These are phyloP conservation scores for Cheirogaleus medius DNA, from an alignment of 2,113 vertebrate genomes.

Conservation along the genomic window DNA sequence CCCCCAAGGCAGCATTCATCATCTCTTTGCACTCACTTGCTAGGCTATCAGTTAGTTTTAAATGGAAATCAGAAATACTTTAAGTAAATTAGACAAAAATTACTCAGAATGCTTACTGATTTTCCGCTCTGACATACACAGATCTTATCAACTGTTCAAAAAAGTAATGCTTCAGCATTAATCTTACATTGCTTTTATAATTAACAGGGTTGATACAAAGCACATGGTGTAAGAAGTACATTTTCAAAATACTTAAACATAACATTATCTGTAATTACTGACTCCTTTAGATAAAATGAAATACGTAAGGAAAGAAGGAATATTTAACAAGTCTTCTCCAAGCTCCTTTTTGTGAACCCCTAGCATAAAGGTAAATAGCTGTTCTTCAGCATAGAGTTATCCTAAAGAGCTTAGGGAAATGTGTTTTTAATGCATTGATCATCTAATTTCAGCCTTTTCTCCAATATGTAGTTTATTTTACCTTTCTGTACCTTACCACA, in stretches of 20 bases:
- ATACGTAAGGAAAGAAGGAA: background rate
- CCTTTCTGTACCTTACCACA: background rate
- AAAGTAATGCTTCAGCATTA: background rate
- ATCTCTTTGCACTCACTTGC: background rate
- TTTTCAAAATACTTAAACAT: background rate
- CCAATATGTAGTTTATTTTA: background rate
- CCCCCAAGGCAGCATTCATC: slow-evolving; percentile 9
- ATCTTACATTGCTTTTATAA: slow-evolving; percentile 27
- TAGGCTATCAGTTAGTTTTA: slow-evolving; percentile 25
- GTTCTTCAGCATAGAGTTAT: background rate
- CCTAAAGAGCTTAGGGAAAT: background rate
- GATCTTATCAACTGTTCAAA: slow-evolving; percentile 22
- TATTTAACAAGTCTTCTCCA: background rate
- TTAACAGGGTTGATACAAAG: slow-evolving; percentile 14
- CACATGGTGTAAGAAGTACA: background rate
- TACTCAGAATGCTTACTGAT: slow-evolving; percentile 33
- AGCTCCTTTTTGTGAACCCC: background rate
- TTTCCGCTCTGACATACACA: background rate
- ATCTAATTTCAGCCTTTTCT: background rate
- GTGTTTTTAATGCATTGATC: background rate
- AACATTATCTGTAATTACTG: background rate
- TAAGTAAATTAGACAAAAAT: slow-evolving; percentile 50
- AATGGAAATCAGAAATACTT: slow-evolving; percentile 57
- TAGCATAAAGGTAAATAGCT: background rate
- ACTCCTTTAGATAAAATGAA: background rate